Base-by-base conservation (phyloP, 2,888 invertebrate genomes). In the Oscheius sp. region DNA sequence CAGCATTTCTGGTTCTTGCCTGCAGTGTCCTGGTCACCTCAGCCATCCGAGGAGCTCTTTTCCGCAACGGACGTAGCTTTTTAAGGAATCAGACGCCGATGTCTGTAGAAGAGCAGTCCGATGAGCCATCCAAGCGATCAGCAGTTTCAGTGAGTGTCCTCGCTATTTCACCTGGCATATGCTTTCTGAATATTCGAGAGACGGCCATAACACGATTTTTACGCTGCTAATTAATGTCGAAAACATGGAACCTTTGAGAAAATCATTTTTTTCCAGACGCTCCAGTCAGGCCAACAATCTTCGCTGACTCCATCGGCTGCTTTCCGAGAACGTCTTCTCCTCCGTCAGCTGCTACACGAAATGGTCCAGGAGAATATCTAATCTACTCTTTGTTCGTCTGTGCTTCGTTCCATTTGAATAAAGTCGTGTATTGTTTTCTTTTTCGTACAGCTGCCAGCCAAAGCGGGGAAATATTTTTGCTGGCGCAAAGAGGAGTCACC, bases 11-110 rank as follows among this genome's bases (percentile, higher is more conserved):
- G 27, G 42, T 61, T 1, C 27, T 61, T 15, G 42, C 42, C 64
- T 27, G 48, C 48, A 25, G 33, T 23, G 34, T 48, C 64, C 23
- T 64, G 50, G 50, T 25, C 48, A 48, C 64, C 25, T 64, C 64
- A 10, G 73, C 70, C 27, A 58, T 76, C 2, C 75, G 75, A 48
- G 75, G 75, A 23, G 75, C 75, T 8, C 63, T 76, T 12, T 76
- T 73, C 69, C 70, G 75, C 31, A 73, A 72, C 17, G 75, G 75
- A 15, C 68, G 75, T 4, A 72, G 72, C 39, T 61, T 61, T 20
- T 12, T 45, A 5, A 20, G 61, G 20, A 61, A 61, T 27, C 61
- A 61, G 45, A 61, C 61, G 39, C 61, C 61, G 17, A 61, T 61
- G 61, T 61, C 61, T 5, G 42, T 61, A n/a, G 61, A 61, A 2